phyloP scores from a whole-genome alignment of 2,797 vertebrate species.

The Pipistrellus kuhlii region DNA sequence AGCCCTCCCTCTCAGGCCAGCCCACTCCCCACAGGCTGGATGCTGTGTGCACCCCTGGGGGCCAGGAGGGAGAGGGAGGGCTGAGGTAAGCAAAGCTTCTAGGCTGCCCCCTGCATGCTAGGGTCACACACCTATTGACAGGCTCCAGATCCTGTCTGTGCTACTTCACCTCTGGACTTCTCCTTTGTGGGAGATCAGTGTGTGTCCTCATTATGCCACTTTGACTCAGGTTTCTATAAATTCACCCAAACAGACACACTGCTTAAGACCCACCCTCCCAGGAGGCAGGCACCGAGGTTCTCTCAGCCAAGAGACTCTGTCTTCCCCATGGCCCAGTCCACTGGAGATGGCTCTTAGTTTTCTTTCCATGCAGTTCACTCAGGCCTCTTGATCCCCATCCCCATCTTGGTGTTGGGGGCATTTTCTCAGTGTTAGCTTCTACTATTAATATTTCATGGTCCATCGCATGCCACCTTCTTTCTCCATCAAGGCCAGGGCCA shows the following conservation, averaged over 20 bases:
- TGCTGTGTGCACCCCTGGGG: accelerated
- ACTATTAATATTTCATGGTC: accelerated
- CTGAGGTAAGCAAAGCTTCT: not conserved
- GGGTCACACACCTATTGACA: not conserved
- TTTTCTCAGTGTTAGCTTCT: not conserved
- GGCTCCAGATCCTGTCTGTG: not conserved
- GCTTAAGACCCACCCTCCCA: not conserved
- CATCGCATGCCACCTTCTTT: not conserved
- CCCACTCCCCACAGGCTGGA: not conserved
- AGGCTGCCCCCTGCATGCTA: not conserved
- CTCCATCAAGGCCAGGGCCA: not conserved
- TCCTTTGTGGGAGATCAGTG: not conserved
- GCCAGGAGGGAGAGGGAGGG: not conserved
- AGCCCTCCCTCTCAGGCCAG: not conserved
- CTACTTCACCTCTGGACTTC: not conserved
- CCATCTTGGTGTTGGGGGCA: not conserved
- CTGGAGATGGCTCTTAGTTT: not conserved
- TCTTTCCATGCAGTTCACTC: accelerated
- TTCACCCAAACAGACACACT: not conserved
- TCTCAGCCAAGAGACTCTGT: accelerated
- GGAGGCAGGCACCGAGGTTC: not conserved
- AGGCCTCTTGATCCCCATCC: not conserved
- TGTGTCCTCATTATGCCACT: not conserved
- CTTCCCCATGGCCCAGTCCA: not conserved
- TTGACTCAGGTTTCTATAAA: not conserved